Evolutionary conservation across 2,797 vertebrate genomes (phyloP), one percentile per base, ranked within the genome.

Genomic region (Calcarius lapponicus): DNA sequence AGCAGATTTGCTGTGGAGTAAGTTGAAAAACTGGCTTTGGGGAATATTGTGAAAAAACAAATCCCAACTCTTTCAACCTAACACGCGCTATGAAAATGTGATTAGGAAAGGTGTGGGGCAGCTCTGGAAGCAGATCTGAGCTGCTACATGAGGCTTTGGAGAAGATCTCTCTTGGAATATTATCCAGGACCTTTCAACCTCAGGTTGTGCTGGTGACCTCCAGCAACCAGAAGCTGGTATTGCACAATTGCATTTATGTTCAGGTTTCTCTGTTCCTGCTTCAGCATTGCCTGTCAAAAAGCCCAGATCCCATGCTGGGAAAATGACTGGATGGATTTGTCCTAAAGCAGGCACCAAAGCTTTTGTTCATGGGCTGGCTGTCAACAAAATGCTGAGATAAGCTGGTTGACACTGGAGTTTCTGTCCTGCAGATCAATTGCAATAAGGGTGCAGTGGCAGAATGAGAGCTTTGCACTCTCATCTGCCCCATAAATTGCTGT

Each of bases 401-500:
- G 92, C 87, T 95, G 85, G 45, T 86, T 81, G 84, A 80, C 82
- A 50, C 29, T 51, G 61, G 56, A 91, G 69, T 42, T 92, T 76
- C 79, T 90, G 90, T 90, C 90, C 94, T 87, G 92, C 51, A 93
- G 94, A 96, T 97, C 96, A 93, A 75, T 89, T 80, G 54, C 65
- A 14, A 78, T 93, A 45, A 0, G 7, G 88, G 61, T 51, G 38
- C 3, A 0, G 76, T 61, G 85, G 75, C 84, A 94, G 86, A 88
- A 91, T 74, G 66, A 88, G 84, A 93, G 84, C 76, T 92, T 13
- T 88, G 64, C 42, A 7, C 74, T 91, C 61, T 50, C 64, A 0
- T 90, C 58, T 83, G 42, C 69, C 74, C 62, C 78, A 62, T 85
- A 83, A 93, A 96, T 88, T 56, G 80, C 64, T 85, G 58, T 42